These are phyloP conservation scores for Melanostoma scalare DNA, from an alignment of 2,888 invertebrate species.

Conservation along the genomic window DNA sequence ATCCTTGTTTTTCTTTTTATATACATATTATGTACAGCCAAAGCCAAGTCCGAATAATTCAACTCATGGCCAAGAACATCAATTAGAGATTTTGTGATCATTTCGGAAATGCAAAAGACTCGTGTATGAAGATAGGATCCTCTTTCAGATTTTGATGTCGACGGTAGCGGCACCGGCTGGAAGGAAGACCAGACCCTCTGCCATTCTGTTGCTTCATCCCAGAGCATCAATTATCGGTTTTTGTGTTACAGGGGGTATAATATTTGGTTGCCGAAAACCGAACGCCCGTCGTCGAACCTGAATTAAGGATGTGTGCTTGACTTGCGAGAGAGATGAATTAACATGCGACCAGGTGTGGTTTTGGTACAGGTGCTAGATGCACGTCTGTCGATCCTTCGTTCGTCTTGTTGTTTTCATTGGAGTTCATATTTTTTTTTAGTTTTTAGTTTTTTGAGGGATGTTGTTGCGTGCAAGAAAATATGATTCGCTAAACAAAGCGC, in stretches of 20 bases:
- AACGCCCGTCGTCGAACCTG: conserved; percentile 62
- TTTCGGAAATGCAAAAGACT: conserved; percentile 69
- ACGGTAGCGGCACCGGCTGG: conserved; percentile 37
- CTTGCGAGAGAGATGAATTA: conserved; percentile 68
- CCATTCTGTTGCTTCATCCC: conserved; percentile 65
- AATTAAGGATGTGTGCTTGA: conserved; percentile 73
- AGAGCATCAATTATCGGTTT: conserved; percentile 72
- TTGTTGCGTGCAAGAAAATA: conserved; percentile 59
- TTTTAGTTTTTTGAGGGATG: conserved; percentile 19
- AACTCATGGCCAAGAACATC: conserved; percentile 69
- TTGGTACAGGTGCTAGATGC: conserved; percentile 73
- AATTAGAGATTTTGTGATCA: conserved; percentile 72
- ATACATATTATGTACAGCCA: not conserved
- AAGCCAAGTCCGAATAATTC: conserved; percentile 59
- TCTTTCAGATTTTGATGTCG: conserved; percentile 37
- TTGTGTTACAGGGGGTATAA: conserved; percentile 44
- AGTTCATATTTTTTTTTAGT: conserved; percentile 3
- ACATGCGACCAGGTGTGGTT: conserved; percentile 73
- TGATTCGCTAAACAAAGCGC: conserved; percentile 32
- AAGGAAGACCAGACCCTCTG: conserved; percentile 47
- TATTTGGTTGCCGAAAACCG: conserved; percentile 67
- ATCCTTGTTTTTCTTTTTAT: conserved; percentile 16
- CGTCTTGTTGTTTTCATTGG: conserved; percentile 4
- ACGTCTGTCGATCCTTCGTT: conserved; percentile 25
- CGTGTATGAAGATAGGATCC: conserved; percentile 2